Conservation (phyloP, 2,888 invertebrate genomes). For the Athalia rosae region DNA sequence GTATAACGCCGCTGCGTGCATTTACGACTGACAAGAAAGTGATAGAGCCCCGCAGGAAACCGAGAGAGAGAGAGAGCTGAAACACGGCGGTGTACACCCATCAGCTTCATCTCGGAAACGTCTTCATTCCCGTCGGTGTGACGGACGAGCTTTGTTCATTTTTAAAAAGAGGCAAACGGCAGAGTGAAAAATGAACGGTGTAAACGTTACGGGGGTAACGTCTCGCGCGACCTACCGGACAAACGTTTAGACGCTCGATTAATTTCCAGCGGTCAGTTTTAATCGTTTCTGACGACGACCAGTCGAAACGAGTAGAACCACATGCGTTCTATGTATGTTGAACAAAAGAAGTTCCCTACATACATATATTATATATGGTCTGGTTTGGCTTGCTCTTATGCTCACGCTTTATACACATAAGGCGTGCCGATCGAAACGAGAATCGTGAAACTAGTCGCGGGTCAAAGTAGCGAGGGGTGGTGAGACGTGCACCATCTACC, state of each 20-base stretch:
- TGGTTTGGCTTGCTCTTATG: background rate
- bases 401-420: background rate
- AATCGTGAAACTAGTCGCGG: slow-evolving; percentile 31
- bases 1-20: background rate
- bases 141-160: background rate
- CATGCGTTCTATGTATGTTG: background rate
- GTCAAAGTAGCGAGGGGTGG: slow-evolving; percentile 35
- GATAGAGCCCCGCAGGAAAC: background rate
- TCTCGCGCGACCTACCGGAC: background rate
- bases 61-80: background rate
- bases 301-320: background rate
- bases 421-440: background rate
- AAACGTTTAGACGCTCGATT: background rate
- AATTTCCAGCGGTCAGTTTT: background rate
- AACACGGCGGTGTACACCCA: background rate
- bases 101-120: background rate
- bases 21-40: background rate
- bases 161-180: background rate
- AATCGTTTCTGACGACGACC: slow-evolving; percentile 15
- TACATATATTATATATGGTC: background rate
- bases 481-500: slow-evolving; percentile 26
- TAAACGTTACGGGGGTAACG: background rate
- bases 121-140: background rate
- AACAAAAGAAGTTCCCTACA: background rate
- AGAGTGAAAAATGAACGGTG: slow-evolving; percentile 18